Conservation (phyloP, 2,888 invertebrate species). For the Cephus rjabovi region DNA sequence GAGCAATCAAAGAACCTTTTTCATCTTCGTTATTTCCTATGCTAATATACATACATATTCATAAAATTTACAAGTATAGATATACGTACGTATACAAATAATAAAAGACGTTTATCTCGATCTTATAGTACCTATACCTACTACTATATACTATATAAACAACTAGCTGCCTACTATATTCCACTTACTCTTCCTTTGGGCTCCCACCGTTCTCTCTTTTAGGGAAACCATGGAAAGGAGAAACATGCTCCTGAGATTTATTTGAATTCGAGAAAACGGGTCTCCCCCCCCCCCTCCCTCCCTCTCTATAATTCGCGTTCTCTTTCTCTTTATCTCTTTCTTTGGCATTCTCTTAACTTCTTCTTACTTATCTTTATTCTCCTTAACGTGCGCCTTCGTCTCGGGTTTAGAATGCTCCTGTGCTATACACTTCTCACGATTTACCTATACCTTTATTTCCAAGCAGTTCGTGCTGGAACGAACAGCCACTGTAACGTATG, state of each 20-base stretch:
- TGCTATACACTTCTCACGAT: not conserved
- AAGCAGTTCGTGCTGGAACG: not conserved
- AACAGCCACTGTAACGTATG: not conserved
- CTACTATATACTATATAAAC: not conserved
- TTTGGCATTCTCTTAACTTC: not conserved
- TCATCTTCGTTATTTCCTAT: not conserved
- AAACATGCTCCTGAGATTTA: not conserved
- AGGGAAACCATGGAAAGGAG: not conserved
- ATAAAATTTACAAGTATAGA: not conserved
- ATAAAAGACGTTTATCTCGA: not conserved
- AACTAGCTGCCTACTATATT: not conserved
- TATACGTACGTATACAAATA: not conserved
- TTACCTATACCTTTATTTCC: not conserved
- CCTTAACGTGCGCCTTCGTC: not conserved
- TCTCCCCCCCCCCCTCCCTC: not conserved
- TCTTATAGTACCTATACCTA: not conserved
- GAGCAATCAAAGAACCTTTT: not conserved
- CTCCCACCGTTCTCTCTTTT: not conserved
- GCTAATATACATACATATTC: not conserved
- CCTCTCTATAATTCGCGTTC: too few species aligned
- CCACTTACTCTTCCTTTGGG: not conserved
- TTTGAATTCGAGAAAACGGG: not conserved
- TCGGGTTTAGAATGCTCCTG: not conserved
- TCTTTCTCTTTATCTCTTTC: not conserved
- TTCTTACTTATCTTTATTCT: not conserved